Base-by-base conservation (phyloP, 2,888 invertebrate genomes). In the Drosophila melanosoma region DNA sequence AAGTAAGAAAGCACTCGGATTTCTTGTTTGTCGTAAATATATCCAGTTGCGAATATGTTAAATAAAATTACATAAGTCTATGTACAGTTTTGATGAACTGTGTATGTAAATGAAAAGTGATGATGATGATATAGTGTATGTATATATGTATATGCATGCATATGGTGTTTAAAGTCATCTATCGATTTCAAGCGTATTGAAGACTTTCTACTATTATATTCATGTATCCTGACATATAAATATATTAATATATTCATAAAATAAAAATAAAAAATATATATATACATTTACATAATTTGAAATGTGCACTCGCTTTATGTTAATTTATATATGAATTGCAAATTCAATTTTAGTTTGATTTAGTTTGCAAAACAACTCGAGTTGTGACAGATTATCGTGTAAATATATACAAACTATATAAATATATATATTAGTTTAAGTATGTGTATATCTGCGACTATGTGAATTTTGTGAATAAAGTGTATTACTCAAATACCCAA, bases 381-480 rank as follows among this genome's bases (percentile, higher is more conserved):
- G 66, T 58, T 78, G 65, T 58, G 52, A 60, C 17, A 58, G 29
- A 62, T 73, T 53, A 61, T 40, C 35, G 35, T 68, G 68, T 73
- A 64, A 49, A 58, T 65, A 63, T 65, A 40, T 45, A 56, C 52
- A 59, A 58, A 29, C 6, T 29, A 29, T 26, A 26, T 26, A 3
- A 6, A 49, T 63, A 51, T 56, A 49, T 51, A 29, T 64, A 52
- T 60, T 62, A 56, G 45, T 51, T 53, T 61, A 66, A 81, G 59
- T 58, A 69, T 68, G 66, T 79, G 57, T 69, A 57, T 42, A 40
- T 69, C 51, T 40, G 70, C 58, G 70, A 54, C 61, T 66, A 45
- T 73, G 81, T 74, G 63, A 67, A 74, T 80, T 45, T 56, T 79
- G 86, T 84, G 77, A 85, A 85, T 89, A 85, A 85, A 85, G 80